phyloP scores from a whole-genome alignment of 2,113 vertebrate genomes.

The Planiliza haematocheilus region DNA sequence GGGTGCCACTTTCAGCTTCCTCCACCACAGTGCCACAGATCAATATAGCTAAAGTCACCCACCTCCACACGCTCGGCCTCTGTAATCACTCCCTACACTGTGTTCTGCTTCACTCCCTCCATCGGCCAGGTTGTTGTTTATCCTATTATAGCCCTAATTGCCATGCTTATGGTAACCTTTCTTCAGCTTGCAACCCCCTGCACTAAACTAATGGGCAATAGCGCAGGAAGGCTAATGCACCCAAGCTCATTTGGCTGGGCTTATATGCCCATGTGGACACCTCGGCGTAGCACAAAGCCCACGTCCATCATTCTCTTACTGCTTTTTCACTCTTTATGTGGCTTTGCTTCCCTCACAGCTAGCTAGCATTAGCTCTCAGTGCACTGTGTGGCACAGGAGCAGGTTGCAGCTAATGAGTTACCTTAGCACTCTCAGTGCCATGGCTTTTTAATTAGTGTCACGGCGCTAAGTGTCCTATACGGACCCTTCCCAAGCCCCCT shows the following conservation, averaged over 20 bases:
- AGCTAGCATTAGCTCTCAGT: slow-evolving; percentile 51
- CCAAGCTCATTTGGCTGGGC: slow-evolving; percentile 72
- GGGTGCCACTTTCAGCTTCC: slow-evolving; percentile 67
- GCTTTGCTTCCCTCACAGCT: slow-evolving; percentile 50
- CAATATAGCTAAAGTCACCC: slow-evolving; percentile 72
- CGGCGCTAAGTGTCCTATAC: slow-evolving; percentile 80
- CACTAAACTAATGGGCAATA: slow-evolving; percentile 77
- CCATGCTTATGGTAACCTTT: slow-evolving; percentile 79
- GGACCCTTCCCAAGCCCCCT: slow-evolving; percentile 70
- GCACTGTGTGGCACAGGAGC: slow-evolving; percentile 56
- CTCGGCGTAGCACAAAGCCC: slow-evolving; percentile 64
- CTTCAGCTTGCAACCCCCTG: slow-evolving; percentile 72
- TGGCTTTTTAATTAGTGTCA: slow-evolving; percentile 86
- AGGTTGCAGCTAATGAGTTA: slow-evolving; percentile 81
- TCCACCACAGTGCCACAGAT: slow-evolving; percentile 64
- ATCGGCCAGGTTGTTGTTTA: slow-evolving; percentile 81
- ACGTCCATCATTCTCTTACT: slow-evolving; percentile 65
- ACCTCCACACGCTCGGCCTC: slow-evolving; percentile 58
- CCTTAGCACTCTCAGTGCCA: slow-evolving; percentile 76
- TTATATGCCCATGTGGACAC: slow-evolving; percentile 74
- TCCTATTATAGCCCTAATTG: slow-evolving; percentile 82
- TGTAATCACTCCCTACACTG: slow-evolving; percentile 71
- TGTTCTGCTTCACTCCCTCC: slow-evolving; percentile 74
- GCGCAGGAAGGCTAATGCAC: slow-evolving; percentile 67
- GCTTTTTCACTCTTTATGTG: slow-evolving; percentile 27